Conservation (phyloP, 2,113 vertebrate genomes). For the Limnothrissa miodon region DNA sequence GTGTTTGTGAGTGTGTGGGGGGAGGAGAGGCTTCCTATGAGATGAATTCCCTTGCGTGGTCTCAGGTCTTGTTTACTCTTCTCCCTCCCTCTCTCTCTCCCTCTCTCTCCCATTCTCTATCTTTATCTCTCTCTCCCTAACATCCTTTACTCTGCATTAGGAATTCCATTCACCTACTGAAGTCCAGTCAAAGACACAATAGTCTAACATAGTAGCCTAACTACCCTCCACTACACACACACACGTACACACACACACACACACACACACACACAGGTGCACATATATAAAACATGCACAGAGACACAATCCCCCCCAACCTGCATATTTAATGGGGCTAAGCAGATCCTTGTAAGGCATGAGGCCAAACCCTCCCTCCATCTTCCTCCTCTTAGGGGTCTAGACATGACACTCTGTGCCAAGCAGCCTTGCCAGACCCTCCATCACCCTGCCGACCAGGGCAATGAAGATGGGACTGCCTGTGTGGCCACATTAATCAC, state of each 20-base stretch:
- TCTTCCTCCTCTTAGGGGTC: constrained; percentile 1
- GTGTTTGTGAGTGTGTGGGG: constrained; percentile 27
- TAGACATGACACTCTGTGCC: neutral
- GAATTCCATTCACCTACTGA: constrained; percentile 51
- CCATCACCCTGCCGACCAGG: constrained; percentile 9
- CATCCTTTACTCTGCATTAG: constrained; percentile 47
- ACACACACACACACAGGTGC: neutral
- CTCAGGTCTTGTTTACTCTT: constrained; percentile 47
- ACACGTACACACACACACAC: constrained; percentile 1
- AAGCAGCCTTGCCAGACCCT: neutral
- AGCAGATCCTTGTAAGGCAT: constrained; percentile 20
- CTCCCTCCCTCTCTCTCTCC: constrained; percentile 23
- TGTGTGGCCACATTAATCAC: neutral
- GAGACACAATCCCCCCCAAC: neutral
- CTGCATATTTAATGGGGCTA: constrained; percentile 39
- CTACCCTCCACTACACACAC: neutral
- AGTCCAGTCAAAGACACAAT: constrained; percentile 47
- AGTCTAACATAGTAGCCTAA: constrained; percentile 18
- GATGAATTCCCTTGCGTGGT: constrained; percentile 47
- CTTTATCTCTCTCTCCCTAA: constrained; percentile 26
- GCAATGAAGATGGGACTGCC: constrained; percentile 10
- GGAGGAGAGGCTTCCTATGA: constrained; percentile 17
- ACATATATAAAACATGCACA: neutral
- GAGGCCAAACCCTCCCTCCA: neutral
- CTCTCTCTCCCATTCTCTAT: neutral